These are phyloP conservation scores for Drosophila maculinotata DNA, from an alignment of 2,888 invertebrate species.

Conservation along the genomic window DNA sequence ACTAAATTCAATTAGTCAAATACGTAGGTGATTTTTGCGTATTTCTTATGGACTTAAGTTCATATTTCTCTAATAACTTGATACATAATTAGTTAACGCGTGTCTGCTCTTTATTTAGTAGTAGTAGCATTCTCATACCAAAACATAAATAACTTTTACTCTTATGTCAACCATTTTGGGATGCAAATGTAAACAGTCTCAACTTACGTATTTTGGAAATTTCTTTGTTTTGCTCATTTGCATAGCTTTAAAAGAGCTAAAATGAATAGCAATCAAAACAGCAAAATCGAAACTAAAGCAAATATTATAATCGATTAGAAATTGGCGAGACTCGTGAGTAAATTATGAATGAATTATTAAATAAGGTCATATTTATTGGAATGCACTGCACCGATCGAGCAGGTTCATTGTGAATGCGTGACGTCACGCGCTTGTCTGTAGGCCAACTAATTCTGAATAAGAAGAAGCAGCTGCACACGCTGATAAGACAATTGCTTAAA, in stretches of 20 bases:
- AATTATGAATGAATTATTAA: slow-evolving; percentile 1
- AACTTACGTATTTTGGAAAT: slow-evolving; percentile 57
- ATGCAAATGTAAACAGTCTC: slow-evolving; percentile 55
- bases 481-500: slow-evolving; percentile 43
- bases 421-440: slow-evolving; percentile 6
- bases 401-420: background rate
- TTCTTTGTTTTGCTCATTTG: slow-evolving; percentile 54
- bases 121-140: slow-evolving; percentile 3
- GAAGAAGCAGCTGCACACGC: background rate
- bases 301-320: slow-evolving; percentile 34
- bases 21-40: slow-evolving; percentile 12
- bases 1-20: slow-evolving; percentile 3
- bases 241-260: slow-evolving; percentile 47
- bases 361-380: background rate
- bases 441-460: background rate
- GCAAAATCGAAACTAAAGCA: slow-evolving; percentile 28
- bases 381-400: background rate
- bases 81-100: slow-evolving; percentile 16
- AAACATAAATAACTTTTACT: slow-evolving; percentile 75
- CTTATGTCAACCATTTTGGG: slow-evolving; percentile 52
- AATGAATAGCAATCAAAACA: slow-evolving; percentile 16
- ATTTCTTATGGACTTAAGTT: slow-evolving; percentile 2
- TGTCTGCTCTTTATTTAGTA: background rate
- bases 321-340: slow-evolving; percentile 24
- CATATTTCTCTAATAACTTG: slow-evolving; percentile 8